Conservation (phyloP, 1,140 invertebrate species). For the Heliothis subflexa region DNA sequence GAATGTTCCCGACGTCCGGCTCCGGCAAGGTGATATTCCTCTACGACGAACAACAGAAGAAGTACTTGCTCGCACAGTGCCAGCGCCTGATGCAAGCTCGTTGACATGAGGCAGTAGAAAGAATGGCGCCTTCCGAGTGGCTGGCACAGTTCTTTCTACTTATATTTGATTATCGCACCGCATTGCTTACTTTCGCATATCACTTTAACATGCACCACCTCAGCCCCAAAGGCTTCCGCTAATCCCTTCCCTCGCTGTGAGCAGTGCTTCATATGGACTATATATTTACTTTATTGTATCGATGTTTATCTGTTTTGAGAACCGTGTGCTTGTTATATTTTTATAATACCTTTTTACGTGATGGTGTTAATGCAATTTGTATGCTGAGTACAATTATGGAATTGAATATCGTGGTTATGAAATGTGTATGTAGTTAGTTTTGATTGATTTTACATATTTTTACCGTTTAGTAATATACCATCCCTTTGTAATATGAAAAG, state of each 20-base stretch:
- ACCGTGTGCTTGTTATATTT: slow-evolving; percentile 52
- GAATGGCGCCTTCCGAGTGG: slow-evolving; percentile 64
- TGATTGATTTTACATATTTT: slow-evolving; percentile 36
- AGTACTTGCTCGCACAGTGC: slow-evolving; percentile 76
- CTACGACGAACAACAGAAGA: slow-evolving; percentile 79
- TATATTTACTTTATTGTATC: slow-evolving; percentile 39
- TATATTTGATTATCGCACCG: slow-evolving; percentile 75
- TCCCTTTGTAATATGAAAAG: neutral
- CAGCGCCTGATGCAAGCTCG: slow-evolving; percentile 73
- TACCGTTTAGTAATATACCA: slow-evolving; percentile 2
- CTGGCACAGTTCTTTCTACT: slow-evolving; percentile 78
- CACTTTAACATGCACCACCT: slow-evolving; percentile 82
- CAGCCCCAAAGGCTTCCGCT: slow-evolving; percentile 68
- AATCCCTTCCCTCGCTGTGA: slow-evolving; percentile 26
- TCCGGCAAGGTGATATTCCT: slow-evolving; percentile 81
- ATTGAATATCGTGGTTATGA: slow-evolving; percentile 38
- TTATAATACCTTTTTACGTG: slow-evolving; percentile 48
- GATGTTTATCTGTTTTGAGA: slow-evolving; percentile 43
- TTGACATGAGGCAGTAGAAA: slow-evolving; percentile 83
- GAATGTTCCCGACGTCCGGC: slow-evolving; percentile 78
- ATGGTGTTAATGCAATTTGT: slow-evolving; percentile 38
- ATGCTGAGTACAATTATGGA: slow-evolving; percentile 45
- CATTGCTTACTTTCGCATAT: slow-evolving; percentile 75
- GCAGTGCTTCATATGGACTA: slow-evolving; percentile 49
- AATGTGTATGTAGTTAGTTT: slow-evolving; percentile 36